These are phyloP conservation scores for Odocoileus hemionus DNA, from an alignment of 2,113 vertebrate genomes.

Conservation along the genomic window DNA sequence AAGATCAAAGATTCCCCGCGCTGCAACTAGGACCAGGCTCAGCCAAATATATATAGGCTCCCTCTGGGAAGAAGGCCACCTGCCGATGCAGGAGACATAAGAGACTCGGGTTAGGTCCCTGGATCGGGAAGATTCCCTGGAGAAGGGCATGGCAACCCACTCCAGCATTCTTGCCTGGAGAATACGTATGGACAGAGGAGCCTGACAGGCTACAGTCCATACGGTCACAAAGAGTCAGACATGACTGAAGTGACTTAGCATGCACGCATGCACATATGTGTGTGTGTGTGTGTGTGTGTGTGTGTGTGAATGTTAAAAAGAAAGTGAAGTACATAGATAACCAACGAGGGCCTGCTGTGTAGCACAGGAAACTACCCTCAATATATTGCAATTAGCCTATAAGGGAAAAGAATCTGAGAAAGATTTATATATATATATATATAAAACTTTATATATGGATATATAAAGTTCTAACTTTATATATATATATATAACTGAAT, in stretches of 20 bases:
- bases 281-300: background rate
- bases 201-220: background rate
- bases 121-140: background rate
- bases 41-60: background rate
- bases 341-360: background rate
- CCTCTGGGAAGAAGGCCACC: background rate
- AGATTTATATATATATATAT: background rate
- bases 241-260: background rate
- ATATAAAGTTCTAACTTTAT: background rate
- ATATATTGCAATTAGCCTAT: background rate
- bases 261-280: accelerated
- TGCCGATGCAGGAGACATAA: background rate
- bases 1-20: background rate
- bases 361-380: background rate
- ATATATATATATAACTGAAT: background rate
- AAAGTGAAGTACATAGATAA: background rate
- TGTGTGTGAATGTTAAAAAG: background rate
- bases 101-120: background rate
- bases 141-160: background rate
- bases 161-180: background rate
- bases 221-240: background rate
- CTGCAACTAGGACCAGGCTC: background rate
- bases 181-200: background rate
- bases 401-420: background rate
- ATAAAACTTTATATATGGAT: background rate